Evolutionary conservation across 2,888 invertebrate species (phyloP).

Genomic region (Apotomis betuletana): DNA sequence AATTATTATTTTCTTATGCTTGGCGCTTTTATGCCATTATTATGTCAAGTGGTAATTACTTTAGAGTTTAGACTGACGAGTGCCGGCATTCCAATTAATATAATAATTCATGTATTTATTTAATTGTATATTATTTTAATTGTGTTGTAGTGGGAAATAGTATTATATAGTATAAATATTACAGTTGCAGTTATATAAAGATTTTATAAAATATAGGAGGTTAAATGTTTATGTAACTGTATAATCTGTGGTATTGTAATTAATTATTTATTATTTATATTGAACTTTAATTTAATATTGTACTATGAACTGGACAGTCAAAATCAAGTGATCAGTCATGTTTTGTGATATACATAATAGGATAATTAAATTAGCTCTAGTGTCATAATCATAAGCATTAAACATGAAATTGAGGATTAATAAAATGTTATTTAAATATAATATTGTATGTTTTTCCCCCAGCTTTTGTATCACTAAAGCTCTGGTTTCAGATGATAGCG

Average conservation of each 20-base stretch:
- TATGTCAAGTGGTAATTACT: conserved; percentile 10
- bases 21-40: conserved; percentile 25
- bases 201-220: conserved; percentile 12
- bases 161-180: conserved; percentile 17
- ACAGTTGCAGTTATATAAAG: conserved; percentile 17
- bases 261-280: conserved; percentile 16
- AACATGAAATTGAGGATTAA: conserved; percentile 57
- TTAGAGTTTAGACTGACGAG: conserved; percentile 27
- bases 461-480: not conserved
- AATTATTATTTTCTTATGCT: not conserved
- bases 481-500: too few species aligned
- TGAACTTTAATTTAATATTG: conserved; percentile 28
- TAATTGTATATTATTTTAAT: conserved; percentile 14
- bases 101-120: conserved; percentile 3
- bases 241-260: conserved; percentile 16
- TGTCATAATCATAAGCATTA: conserved; percentile 42
- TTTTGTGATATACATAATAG: conserved; percentile 74
- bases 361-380: conserved; percentile 54
- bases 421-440: conserved; percentile 68
- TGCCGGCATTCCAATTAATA: conserved; percentile 26
- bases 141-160: conserved; percentile 11
- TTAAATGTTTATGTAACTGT: conserved; percentile 25
- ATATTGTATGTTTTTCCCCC: conserved; percentile 40
- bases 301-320: conserved; percentile 43
- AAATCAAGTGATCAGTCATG: conserved; percentile 64